Evolutionary conservation across 2,113 vertebrate species (phyloP).

Genomic region (Piliocolobus tephrosceles): DNA sequence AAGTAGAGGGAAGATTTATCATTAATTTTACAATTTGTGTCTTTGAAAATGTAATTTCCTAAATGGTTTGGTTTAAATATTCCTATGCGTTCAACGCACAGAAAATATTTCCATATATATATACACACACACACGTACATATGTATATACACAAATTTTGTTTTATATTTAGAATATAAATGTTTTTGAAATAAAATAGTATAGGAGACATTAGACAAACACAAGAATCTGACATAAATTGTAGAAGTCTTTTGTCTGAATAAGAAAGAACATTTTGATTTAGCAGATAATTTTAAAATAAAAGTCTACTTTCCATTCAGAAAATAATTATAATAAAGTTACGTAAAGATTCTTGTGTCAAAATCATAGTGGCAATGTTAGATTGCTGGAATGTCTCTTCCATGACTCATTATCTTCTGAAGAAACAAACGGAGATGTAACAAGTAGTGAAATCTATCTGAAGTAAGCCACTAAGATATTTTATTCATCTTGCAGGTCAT

Average conservation of each 20-base stretch:
- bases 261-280: not conserved
- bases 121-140: fast-evolving
- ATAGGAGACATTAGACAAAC: not conserved
- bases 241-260: not conserved
- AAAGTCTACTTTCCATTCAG: constrained; percentile 8
- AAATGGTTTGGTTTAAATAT: constrained; percentile 11
- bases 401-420: not conserved
- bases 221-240: not conserved
- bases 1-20: not conserved
- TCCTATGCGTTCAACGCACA: not conserved
- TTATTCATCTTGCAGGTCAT: not conserved
- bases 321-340: not conserved
- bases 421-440: not conserved
- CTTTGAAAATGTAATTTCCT: not conserved
- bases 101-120: not conserved
- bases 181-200: not conserved
- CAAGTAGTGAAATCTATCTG: not conserved
- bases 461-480: constrained; percentile 24
- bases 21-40: not conserved
- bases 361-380: not conserved
- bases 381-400: not conserved
- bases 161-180: not conserved
- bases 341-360: not conserved
- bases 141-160: not conserved
- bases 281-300: not conserved